These are phyloP conservation scores for Phoeniculus purpureus DNA, from an alignment of 2,797 vertebrate species.

Conservation along the genomic window DNA sequence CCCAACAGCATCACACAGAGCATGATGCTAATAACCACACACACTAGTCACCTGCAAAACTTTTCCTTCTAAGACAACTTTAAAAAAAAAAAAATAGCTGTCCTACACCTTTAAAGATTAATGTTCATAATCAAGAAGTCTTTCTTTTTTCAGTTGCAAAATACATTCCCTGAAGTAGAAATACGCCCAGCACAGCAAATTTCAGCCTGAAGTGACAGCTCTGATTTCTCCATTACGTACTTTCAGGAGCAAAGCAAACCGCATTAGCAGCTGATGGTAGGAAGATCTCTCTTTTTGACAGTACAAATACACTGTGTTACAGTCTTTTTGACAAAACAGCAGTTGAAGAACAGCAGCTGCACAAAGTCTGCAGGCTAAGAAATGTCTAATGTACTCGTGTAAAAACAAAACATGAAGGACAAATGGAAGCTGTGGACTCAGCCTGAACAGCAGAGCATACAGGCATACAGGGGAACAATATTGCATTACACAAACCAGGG, in stretches of 20 bases:
- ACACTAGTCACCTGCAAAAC: not conserved
- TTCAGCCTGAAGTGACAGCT: not conserved
- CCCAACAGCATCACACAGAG: rapidly evolving
- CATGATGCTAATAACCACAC: not conserved
- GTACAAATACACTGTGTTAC: not conserved
- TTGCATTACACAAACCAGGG: not conserved
- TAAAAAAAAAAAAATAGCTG: not conserved
- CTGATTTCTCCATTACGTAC: not conserved
- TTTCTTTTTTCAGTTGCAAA: not conserved
- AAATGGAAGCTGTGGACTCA: not conserved
- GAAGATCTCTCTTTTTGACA: not conserved
- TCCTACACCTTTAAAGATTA: not conserved
- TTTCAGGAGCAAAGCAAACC: not conserved
- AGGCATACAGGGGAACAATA: not conserved
- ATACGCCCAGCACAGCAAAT: not conserved
- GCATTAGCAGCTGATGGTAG: not conserved
- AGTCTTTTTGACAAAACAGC: not conserved
- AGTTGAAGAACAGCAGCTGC: not conserved
- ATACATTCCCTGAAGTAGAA: not conserved
- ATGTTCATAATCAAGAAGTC: not conserved
- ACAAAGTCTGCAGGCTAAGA: not conserved
- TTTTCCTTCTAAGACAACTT: not conserved
- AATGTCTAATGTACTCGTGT: not conserved
- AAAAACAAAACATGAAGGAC: not conserved
- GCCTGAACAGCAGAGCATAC: not conserved